Evolutionary conservation across 2,797 vertebrate genomes (phyloP), one percentile per base, ranked within the genome.

Genomic region (Gobio occitaniae): DNA sequence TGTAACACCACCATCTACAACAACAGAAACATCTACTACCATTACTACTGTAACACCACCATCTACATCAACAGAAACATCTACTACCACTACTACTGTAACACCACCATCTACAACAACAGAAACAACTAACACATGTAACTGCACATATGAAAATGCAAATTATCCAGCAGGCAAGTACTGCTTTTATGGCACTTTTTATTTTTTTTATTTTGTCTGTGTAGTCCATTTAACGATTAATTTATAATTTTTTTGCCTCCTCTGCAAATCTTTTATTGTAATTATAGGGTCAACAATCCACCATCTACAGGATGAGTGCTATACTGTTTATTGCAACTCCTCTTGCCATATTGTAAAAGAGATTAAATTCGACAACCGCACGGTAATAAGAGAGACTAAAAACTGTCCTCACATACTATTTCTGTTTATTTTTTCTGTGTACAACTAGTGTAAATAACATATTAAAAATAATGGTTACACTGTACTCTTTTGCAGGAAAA

Each of bases 11-110:
- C 15, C 48, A 5, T 4, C 48, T 50, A 16, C 13, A 16, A 50
- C 4, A 63, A 63, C 59, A 11, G 2, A 12, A 78, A 87, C 65
- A 95, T 32, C 32, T 32, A 96, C 87, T 78, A 41, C 38, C 47
- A 50, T 77, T 91, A 0, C 88, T 92, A 72, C 0, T 97, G 96
- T 83, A 19, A 80, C 4, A 94, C 32, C 32, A 97, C 68, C 97
- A 96, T 17, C 92, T 97, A 93, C 71, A 41, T 6, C 80, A 56
- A 74, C 41, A 52, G 72, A 47, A 16, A 4, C 47, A 29, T 44
- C 65, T 2, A 32, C 32, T 59, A 75, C 25, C 29, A 16, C 0
- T 17, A 4, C 32, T 9, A 65, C 65, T 36, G 25, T 0, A 11
- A 36, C 16, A 54, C 1, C 36, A 44, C 17, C 5, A 4, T 52